Percentiles rank a stretch among this genome's conserved stretches.
These are phyloP conservation scores for Orius insidiosus DNA, from an alignment of 1,140 invertebrate species.

Conservation along the genomic window DNA sequence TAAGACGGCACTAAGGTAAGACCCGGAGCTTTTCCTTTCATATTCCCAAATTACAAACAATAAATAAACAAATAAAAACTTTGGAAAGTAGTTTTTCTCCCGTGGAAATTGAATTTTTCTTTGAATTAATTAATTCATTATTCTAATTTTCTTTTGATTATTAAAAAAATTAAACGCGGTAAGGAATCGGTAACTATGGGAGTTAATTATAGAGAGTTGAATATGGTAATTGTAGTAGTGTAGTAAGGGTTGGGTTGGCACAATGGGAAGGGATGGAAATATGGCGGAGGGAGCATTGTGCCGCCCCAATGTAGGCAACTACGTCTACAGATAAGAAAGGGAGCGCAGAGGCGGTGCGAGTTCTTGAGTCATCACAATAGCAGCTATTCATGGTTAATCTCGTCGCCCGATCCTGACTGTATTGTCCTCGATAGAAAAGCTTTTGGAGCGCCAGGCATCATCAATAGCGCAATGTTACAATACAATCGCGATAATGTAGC, in stretches of 20 bases:
- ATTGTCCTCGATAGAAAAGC: conserved; percentile 21
- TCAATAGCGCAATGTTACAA: conserved; percentile 22
- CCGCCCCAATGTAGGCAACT: conserved; percentile 14
- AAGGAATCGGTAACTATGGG: not conserved
- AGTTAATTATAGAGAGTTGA: conserved; percentile 5
- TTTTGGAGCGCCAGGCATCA: conserved; percentile 21
- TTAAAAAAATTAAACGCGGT: conserved; percentile 5
- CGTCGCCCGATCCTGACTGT: conserved; percentile 20
- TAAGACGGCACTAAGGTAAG: too few relatives aligned
- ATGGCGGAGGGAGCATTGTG: conserved; percentile 5
- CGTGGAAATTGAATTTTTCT: not conserved
- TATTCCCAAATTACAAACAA: not conserved
- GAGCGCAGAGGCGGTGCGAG: conserved; percentile 5
- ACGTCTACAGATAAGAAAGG: conserved; percentile 18
- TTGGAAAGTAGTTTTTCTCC: not conserved
- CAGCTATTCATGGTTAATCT: conserved; percentile 21
- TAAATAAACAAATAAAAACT: conserved; percentile 1
- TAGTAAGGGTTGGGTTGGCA: not conserved
- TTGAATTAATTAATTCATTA: not conserved
- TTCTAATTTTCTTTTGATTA: not conserved
- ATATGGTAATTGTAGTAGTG: conserved; percentile 7
- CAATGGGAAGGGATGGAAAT: conserved; percentile 8
- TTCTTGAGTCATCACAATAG: conserved; percentile 21
- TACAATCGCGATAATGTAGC: conserved; percentile 22
- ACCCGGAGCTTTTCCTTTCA: too few relatives aligned